Percentiles rank a stretch among this genome's conserved stretches.
These are phyloP conservation scores for Pampusana beccarii DNA, from an alignment of 2,113 vertebrate genomes.

Conservation along the genomic window DNA sequence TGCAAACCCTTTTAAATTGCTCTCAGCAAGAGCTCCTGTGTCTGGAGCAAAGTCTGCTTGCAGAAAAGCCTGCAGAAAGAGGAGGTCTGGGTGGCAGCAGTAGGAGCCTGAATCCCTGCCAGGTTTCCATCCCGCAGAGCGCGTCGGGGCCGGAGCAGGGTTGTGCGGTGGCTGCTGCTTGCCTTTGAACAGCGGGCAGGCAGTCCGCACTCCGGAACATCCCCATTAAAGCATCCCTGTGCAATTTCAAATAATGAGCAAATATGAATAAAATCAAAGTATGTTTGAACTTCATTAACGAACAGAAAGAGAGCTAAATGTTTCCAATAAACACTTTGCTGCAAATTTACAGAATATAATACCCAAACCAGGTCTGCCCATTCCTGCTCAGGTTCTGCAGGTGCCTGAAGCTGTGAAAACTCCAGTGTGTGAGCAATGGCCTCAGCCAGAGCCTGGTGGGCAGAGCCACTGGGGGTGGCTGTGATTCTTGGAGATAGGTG, in stretches of 20 bases:
- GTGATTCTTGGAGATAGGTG: background rate
- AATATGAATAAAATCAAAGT: slow-evolving; percentile 35
- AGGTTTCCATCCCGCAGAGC: background rate
- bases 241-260: slow-evolving; percentile 26
- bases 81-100: background rate
- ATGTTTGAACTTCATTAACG: slow-evolving; percentile 33
- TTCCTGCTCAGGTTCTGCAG: slow-evolving; percentile 15
- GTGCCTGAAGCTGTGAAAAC: background rate
- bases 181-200: background rate
- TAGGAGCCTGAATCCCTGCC: slow-evolving; percentile 12
- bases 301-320: slow-evolving; percentile 14
- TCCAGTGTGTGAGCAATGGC: fast-evolving
- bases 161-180: background rate
- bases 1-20: slow-evolving; percentile 37
- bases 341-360: background rate
- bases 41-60: slow-evolving; percentile 12
- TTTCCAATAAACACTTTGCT: background rate
- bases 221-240: background rate
- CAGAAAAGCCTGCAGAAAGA: background rate
- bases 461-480: background rate
- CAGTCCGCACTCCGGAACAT: background rate
- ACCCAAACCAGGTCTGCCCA: background rate
- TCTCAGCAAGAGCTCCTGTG: background rate
- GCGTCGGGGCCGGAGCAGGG: background rate
- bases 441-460: background rate